phyloP scores from a whole-genome alignment of 2,888 invertebrate species.

The Pterostichus madidus region DNA sequence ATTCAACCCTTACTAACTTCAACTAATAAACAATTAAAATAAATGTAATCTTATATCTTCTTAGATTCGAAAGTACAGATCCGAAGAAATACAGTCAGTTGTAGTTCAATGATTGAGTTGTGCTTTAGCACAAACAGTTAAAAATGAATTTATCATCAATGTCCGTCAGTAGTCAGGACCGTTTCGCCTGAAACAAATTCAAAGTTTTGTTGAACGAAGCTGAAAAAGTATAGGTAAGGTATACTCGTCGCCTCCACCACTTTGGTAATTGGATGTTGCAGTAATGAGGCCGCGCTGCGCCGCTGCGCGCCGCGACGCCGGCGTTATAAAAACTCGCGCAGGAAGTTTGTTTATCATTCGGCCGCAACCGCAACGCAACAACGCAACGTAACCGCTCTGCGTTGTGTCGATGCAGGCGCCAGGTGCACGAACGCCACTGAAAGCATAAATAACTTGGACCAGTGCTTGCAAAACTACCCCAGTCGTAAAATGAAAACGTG shows the following conservation, averaged over 20 bases:
- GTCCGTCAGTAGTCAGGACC: neutral
- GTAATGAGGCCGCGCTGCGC: slow-evolving; percentile 17
- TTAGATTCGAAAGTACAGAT: no score
- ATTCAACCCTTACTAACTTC: no score
- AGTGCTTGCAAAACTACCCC: slow-evolving; percentile 55
- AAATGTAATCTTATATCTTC: no score
- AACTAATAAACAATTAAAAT: no score
- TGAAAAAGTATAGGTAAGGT: neutral
- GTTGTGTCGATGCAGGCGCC: slow-evolving; percentile 18
- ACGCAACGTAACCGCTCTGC: slow-evolving; percentile 3
- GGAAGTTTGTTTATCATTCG: slow-evolving; percentile 60
- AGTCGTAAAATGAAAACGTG: slow-evolving; percentile 61
- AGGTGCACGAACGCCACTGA: slow-evolving; percentile 58
- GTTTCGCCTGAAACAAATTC: neutral
- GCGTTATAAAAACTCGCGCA: slow-evolving; percentile 28
- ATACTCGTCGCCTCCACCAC: slow-evolving; percentile 2
- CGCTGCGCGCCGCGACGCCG: no score
- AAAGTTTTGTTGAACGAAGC: neutral
- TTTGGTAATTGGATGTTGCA: slow-evolving; percentile 52
- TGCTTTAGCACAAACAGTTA: neutral
- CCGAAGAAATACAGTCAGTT: no score
- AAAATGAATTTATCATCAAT: slow-evolving; percentile 24
- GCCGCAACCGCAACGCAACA: slow-evolving; percentile 39
- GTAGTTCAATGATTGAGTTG: no score
- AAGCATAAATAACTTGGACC: slow-evolving; percentile 60